Conservation (phyloP, 2,797 vertebrate species). For the Lates japonicus region DNA sequence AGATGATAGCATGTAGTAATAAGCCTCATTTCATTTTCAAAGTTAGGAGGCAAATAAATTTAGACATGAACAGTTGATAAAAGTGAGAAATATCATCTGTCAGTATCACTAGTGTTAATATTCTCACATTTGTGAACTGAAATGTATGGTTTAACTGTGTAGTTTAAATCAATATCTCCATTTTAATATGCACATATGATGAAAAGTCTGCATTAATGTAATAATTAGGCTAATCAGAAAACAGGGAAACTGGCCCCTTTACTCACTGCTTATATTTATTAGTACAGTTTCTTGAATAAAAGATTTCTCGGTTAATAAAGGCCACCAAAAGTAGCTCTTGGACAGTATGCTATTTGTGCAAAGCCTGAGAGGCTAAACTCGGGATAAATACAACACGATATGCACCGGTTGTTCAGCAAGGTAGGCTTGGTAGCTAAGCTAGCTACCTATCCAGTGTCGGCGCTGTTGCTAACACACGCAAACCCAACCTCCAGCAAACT, state of each 20-base stretch:
- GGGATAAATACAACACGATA: accelerated
- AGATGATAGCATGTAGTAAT: no score
- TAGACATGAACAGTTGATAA: neutral
- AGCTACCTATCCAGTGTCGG: conserved; percentile 42
- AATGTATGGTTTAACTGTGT: neutral
- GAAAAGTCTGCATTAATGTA: neutral
- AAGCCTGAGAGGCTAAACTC: conserved; percentile 49
- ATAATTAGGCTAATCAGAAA: neutral
- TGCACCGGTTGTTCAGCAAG: neutral
- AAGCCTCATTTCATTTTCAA: no score
- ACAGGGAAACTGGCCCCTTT: neutral
- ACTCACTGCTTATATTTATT: no score
- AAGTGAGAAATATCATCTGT: neutral
- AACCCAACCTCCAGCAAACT: conserved; percentile 18
- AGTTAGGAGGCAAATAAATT: no score
- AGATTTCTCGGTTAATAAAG: neutral
- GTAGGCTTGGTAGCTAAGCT: conserved; percentile 51
- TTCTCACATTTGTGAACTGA: neutral
- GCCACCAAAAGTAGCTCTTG: neutral
- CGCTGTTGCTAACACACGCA: conserved; percentile 34
- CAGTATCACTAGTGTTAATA: no score
- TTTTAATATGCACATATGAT: neutral
- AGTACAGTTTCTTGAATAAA: neutral
- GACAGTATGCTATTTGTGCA: neutral
- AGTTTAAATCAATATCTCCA: neutral